Evolutionary conservation across 2,888 invertebrate genomes (phyloP).

Genomic region (Drosophila diplacantha): DNA sequence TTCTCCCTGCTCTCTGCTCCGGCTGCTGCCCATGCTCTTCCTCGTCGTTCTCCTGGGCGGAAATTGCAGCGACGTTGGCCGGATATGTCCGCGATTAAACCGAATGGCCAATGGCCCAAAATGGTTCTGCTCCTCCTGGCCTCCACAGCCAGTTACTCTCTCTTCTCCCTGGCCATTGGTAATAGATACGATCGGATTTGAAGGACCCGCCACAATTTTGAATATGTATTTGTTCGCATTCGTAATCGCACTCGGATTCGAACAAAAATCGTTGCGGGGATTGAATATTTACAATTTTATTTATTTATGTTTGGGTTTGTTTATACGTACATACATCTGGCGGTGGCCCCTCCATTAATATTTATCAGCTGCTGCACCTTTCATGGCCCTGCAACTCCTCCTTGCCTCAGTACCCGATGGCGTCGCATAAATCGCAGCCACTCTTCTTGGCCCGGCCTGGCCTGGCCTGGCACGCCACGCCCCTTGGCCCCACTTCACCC

Average conservation of each 20-base stretch:
- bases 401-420: slow-evolving; percentile 14
- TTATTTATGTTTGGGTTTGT: slow-evolving; percentile 32
- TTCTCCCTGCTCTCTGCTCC: background rate
- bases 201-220: slow-evolving; percentile 13
- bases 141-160: background rate
- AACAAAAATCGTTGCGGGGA: slow-evolving; percentile 2
- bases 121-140: slow-evolving; percentile 11
- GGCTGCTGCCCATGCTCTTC: slow-evolving; percentile 5
- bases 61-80: slow-evolving; percentile 57
- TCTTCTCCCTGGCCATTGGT: background rate
- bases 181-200: slow-evolving; percentile 26
- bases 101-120: slow-evolving; percentile 50
- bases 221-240: slow-evolving; percentile 18
- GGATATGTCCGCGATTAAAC: slow-evolving; percentile 59
- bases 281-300: slow-evolving; percentile 42
- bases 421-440: slow-evolving; percentile 37
- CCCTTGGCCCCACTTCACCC: slow-evolving; percentile 16
- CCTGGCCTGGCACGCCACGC: slow-evolving; percentile 14
- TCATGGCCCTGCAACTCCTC: slow-evolving; percentile 9
- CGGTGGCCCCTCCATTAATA: slow-evolving; percentile 36
- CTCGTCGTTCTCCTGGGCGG: slow-evolving; percentile 39
- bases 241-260: slow-evolving; percentile 4
- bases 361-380: slow-evolving; percentile 42
- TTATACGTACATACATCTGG: slow-evolving; percentile 21
- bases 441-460: slow-evolving; percentile 11